Base-by-base conservation (phyloP, 2,113 vertebrate genomes). In the Pygoscelis antarcticus region DNA sequence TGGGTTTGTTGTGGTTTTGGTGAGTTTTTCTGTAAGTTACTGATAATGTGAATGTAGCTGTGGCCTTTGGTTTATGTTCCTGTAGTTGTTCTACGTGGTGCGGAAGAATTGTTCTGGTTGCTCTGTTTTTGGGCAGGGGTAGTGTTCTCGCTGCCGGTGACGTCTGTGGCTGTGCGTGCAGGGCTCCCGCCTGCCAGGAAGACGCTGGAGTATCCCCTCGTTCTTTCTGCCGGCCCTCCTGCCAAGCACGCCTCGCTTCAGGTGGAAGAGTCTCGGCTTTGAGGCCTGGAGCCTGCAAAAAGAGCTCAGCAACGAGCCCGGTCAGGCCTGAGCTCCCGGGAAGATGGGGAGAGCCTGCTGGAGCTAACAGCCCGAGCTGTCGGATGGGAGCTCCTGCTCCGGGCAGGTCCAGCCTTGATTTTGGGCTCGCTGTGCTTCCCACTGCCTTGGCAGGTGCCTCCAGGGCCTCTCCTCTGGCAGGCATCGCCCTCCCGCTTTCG, bases 141-240 rank as follows among this genome's bases (percentile, higher is more conserved):
- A 14, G 47, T 36, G 66, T 36, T 64, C 77, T 77, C 2, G 0
- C 40, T 51, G 46, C 61, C 0, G 0, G 36, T 44, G 79, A 19
- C 5, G 3, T 25, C 38, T 1, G 1, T 36, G 52, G 61, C 78
- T 18, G 13, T 1, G 27, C 0, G 1, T 44, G 57, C 57, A 32
- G 36, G 36, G 47, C 34, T 81, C 49, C 49, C 0, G 4, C 57
- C 83, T 60, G 87, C 94, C 70, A 22, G 90, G 17, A 10, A 23
- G 78, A 14, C 1, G 2, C 82, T 69, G 65, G 18, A 58, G 44
- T 60, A 38, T 78, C 32, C 60, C 54, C 40, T 38, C 0, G 1
- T 19, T 58, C 47, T n/a, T 62, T n/a, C 47, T 66, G 44, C 10
- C 3, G 2, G 27, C 55, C 23, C 40, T 49, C 10, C 58, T 83